These are phyloP conservation scores for Lepidonotus clava DNA, from an alignment of 2,888 invertebrate genomes.

Conservation along the genomic window DNA sequence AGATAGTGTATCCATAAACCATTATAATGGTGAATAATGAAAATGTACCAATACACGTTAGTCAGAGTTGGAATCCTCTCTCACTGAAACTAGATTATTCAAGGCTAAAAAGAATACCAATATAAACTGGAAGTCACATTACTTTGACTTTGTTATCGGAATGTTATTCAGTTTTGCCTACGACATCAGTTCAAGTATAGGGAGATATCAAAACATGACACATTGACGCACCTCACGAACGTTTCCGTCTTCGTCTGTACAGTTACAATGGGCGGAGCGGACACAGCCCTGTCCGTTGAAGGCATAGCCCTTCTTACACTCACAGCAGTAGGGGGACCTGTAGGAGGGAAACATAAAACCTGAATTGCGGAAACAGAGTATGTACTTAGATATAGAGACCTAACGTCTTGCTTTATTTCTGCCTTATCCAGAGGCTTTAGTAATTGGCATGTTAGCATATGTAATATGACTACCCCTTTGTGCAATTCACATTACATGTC, in stretches of 20 bases:
- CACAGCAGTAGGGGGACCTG: slow-evolving; percentile 30
- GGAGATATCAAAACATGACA: background rate
- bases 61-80: background rate
- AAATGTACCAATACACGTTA: too few relatives aligned
- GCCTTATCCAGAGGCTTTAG: too few relatives aligned
- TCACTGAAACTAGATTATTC: background rate
- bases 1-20: background rate
- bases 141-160: background rate
- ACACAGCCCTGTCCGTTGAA: slow-evolving; percentile 12
- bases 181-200: background rate
- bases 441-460: too few relatives aligned
- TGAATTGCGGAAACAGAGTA: too few relatives aligned
- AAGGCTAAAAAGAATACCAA: background rate
- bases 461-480: too few relatives aligned
- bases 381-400: too few relatives aligned
- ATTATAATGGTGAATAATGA: too few relatives aligned
- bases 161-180: background rate
- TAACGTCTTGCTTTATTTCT: too few relatives aligned
- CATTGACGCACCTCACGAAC: background rate
- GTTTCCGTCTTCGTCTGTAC: slow-evolving; percentile 8
- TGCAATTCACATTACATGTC: too few relatives aligned
- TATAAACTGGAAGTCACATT: too few relatives aligned
- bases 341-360: too few relatives aligned
- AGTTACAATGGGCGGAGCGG: slow-evolving; percentile 16
- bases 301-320: slow-evolving; percentile 19